These are phyloP conservation scores for Labeo catla DNA, from an alignment of 2,113 vertebrate species.

Conservation along the genomic window DNA sequence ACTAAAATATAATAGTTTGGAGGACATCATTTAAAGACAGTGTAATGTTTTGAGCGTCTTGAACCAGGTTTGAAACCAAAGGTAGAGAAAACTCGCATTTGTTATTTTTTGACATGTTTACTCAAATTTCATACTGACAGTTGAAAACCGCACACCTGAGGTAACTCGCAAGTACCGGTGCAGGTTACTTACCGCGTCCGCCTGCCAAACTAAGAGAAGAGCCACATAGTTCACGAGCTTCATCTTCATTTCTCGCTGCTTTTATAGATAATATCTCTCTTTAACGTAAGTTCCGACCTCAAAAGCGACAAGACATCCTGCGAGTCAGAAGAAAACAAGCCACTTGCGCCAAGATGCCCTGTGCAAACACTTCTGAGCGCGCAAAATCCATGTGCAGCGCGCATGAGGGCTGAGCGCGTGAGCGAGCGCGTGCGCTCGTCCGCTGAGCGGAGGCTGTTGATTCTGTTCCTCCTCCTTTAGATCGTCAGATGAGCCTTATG, in stretches of 20 bases:
- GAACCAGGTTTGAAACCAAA: not conserved
- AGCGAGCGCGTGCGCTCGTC: not conserved
- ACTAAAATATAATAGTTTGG: not conserved
- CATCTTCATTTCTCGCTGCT: conserved; percentile 23
- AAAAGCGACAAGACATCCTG: not conserved
- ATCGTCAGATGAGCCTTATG: conserved; percentile 7
- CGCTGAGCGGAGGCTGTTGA: conserved; percentile 19
- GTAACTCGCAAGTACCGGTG: not conserved
- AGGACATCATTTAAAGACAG: not conserved
- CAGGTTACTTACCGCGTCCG: conserved; percentile 39
- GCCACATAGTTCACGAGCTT: conserved; percentile 1
- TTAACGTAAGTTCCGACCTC: not conserved
- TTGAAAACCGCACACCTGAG: not conserved
- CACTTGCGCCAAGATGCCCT: not conserved
- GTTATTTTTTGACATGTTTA: not conserved
- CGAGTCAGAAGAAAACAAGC: not conserved
- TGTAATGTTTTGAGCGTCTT: not conserved
- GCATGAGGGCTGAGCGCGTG: not conserved
- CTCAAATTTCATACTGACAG: not conserved
- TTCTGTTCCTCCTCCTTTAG: conserved; percentile 19
- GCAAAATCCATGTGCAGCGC: not conserved
- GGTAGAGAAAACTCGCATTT: not conserved
- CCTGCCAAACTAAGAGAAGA: conserved; percentile 33
- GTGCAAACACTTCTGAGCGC: not conserved
- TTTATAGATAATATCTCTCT: not conserved